Evolutionary conservation across 2,888 invertebrate genomes (phyloP).

Genomic region (Diloba caeruleocephala): DNA sequence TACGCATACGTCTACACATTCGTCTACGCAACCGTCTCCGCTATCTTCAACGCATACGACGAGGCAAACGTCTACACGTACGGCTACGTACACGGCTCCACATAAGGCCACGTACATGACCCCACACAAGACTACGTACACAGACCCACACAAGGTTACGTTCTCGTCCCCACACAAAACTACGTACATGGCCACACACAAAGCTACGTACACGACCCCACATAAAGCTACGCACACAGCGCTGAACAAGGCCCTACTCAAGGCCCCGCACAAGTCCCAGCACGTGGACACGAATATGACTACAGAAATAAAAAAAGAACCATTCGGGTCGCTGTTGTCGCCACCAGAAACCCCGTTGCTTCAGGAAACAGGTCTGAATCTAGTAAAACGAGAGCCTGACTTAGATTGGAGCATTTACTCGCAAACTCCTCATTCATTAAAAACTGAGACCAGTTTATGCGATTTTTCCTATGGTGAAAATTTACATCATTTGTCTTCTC

Average conservation of each 20-base stretch:
- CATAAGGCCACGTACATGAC: conserved; percentile 9
- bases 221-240: conserved; percentile 2
- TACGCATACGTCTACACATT: conserved; percentile 33
- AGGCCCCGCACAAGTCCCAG: conserved; percentile 6
- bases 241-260: conserved; percentile 16
- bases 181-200: conserved; percentile 12
- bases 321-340: conserved; percentile 11
- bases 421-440: conserved; percentile 49
- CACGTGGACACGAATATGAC: not conserved
- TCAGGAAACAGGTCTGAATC: conserved; percentile 66
- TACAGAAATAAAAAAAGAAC: conserved; percentile 58
- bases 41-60: conserved; percentile 16
- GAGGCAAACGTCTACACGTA: conserved; percentile 24
- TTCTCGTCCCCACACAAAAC: conserved; percentile 23
- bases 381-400: conserved; percentile 72
- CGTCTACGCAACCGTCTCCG: conserved; percentile 12
- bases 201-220: conserved; percentile 5
- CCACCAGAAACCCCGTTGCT: conserved; percentile 48
- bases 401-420: conserved; percentile 72
- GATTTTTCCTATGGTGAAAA: conserved; percentile 79
- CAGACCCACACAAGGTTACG: conserved; percentile 10
- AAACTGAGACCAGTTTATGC: conserved; percentile 69
- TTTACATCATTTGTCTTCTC: conserved; percentile 57
- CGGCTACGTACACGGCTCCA: conserved; percentile 9
- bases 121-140: conserved; percentile 3